A percentile compares a stretch with the other conserved stretches of the same genome.
phyloP scores from a whole-genome alignment of 2,888 invertebrate genomes.

The Rhimphoctona megacephalus region DNA sequence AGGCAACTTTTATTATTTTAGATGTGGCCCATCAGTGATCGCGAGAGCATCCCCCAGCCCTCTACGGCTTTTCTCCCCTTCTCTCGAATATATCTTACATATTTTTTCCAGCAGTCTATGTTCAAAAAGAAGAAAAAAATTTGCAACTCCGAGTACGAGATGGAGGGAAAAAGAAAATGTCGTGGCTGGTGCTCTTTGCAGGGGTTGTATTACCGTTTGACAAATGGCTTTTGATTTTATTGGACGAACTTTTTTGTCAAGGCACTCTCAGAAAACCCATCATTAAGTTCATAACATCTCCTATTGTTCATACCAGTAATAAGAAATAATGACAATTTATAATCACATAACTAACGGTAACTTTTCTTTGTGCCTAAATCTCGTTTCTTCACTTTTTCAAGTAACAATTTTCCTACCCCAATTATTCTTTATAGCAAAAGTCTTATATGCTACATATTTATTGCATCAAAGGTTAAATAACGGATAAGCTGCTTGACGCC shows the following conservation, averaged over 20 bases:
- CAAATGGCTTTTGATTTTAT: slow-evolving; percentile 83
- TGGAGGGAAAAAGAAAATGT: slow-evolving; percentile 6
- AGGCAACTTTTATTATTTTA: slow-evolving; percentile 85
- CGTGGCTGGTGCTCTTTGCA: slow-evolving; percentile 40
- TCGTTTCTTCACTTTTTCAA: background rate
- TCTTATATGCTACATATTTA: background rate
- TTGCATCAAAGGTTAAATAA: background rate
- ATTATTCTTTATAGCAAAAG: background rate
- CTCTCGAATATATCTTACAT: slow-evolving; percentile 82
- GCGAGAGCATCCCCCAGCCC: slow-evolving; percentile 42
- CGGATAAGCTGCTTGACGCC: background rate
- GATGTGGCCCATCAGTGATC: slow-evolving; percentile 81
- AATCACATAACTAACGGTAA: background rate
- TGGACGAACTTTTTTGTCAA: slow-evolving; percentile 80
- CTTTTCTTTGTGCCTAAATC: background rate
- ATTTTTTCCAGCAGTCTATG: slow-evolving; percentile 72
- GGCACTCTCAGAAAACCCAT: slow-evolving; percentile 72
- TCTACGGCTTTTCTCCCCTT: slow-evolving; percentile 56
- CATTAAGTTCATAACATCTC: slow-evolving; percentile 47
- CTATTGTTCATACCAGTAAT: background rate
- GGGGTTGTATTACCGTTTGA: slow-evolving; percentile 76
- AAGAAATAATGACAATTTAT: background rate
- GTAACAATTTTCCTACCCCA: too few relatives aligned
- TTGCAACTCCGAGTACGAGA: slow-evolving; percentile 39
- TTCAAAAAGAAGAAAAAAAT: slow-evolving; percentile 36